Conservation (phyloP, 2,888 invertebrate genomes). For the Aquatica leii region DNA sequence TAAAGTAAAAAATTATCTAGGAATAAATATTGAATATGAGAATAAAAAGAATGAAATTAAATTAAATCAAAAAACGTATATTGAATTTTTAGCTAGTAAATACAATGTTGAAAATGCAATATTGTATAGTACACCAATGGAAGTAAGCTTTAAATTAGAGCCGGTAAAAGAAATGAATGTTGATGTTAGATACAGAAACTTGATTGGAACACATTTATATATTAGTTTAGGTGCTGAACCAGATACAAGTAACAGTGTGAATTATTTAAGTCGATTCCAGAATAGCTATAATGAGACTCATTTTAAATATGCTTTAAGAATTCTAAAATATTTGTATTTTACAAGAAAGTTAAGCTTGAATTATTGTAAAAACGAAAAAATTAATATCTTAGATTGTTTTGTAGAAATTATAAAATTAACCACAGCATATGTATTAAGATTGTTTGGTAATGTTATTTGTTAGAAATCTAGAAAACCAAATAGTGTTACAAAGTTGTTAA, state of each 20-base stretch:
- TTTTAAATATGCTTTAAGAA: background rate
- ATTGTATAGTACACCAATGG: background rate
- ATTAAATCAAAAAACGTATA: background rate
- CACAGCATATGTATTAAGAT: no score
- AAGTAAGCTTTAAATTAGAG: no score
- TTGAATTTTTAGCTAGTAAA: background rate
- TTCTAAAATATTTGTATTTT: constrained; percentile 9
- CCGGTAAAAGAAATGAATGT: background rate
- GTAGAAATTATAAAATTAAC: background rate
- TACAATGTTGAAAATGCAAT: background rate
- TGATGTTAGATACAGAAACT: background rate
- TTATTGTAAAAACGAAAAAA: background rate
- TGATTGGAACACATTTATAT: background rate
- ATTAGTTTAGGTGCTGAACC: background rate
- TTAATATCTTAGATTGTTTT: background rate
- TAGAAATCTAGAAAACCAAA: no score
- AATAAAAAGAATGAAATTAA: background rate
- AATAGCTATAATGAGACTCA: background rate
- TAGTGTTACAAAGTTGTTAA: no score
- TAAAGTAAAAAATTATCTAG: no score
- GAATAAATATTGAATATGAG: background rate
- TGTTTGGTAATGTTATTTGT: no score
- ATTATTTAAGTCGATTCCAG: background rate
- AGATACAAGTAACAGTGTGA: background rate
- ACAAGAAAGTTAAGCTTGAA: background rate